Conservation (phyloP, 2,113 vertebrate species). For the Mola mola region DNA sequence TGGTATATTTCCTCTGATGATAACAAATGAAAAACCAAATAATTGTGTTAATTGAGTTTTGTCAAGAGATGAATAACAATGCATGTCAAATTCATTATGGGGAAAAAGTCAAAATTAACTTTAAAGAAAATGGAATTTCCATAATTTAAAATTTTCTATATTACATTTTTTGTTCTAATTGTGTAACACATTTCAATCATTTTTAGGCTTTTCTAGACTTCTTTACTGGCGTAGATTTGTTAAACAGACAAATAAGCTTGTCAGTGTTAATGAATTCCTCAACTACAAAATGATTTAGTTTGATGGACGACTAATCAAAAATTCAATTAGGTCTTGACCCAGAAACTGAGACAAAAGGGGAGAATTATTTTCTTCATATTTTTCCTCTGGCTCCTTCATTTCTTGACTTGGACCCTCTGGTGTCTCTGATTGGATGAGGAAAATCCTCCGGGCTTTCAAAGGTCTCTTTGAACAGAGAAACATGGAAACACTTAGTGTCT, state of each 20-base stretch:
- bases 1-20: slow-evolving; percentile 64
- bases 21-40: slow-evolving; percentile 65
- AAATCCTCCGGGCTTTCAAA: slow-evolving; percentile 55
- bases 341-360: slow-evolving; percentile 89
- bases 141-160: slow-evolving; percentile 32
- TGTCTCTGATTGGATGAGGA: slow-evolving; percentile 64
- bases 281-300: slow-evolving; percentile 74
- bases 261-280: slow-evolving; percentile 59
- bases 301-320: slow-evolving; percentile 86
- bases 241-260: slow-evolving; percentile 56
- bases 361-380: slow-evolving; percentile 55
- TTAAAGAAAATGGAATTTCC: slow-evolving; percentile 53
- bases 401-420: slow-evolving; percentile 56
- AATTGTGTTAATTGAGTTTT: slow-evolving; percentile 69
- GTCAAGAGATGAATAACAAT: slow-evolving; percentile 67
- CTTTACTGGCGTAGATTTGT: slow-evolving; percentile 39
- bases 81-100: slow-evolving; percentile 45
- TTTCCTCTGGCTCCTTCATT: slow-evolving; percentile 72
- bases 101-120: slow-evolving; percentile 65
- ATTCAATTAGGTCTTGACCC: slow-evolving; percentile 94
- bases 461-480: slow-evolving; percentile 28
- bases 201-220: no score
- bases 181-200: slow-evolving; percentile 22
- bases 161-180: not conserved
- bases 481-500: slow-evolving; percentile 3